Evolutionary conservation across 37 sponge, comb jelly and placozoan genomes (phyloP), one percentile per base, ranked within the genome.

Genomic region (Tethya wilhelma): DNA sequence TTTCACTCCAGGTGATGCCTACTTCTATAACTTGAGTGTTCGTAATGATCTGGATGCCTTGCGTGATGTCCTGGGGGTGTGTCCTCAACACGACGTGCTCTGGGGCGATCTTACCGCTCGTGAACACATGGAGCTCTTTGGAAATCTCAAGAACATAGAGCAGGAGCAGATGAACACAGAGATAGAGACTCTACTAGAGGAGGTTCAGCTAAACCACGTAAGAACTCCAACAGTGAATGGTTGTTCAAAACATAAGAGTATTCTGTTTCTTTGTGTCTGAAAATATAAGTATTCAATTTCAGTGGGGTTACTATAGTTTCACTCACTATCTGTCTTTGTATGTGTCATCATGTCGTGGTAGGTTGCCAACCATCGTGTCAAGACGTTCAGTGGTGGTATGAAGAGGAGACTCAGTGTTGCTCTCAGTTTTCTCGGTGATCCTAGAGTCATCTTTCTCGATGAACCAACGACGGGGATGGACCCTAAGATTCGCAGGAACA

Each of bases 351-450:
- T 4, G 28, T 40, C 32, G 19, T 8, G 43, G 30, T 56, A 93
- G 93, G 93, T 93, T 37, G 93, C 93, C 22, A 45, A 93, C 31
- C 65, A 88, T 71, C 80, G 85, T 59, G 93, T 93, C 62, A 76
- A 64, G 34, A 93, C 93, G n/a, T 93, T 44, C 82, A 93, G 93
- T 88, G 93, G 93, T 8, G 93, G 93, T 0, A 93, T 93, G 93
- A 93, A 93, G 74, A 75, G 93, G 25, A 70, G 93, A 28, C 75
- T 93, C 23, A 93, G 89, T 73, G 93, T 93, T 28, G 93, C 93
- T 28, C 79, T 93, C 58, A 80, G 86, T 38, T 93, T 93, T 82
- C 74, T 93, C 31, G 93, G 93, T 4, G 69, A 93, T 56, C 93
- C 93, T 20, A 64, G 46, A 26, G 53, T 93, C 33, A 75, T 93